Evolutionary conservation across 2,888 invertebrate species (phyloP), one percentile per base, ranked within the genome.

Genomic region (Actias luna): DNA sequence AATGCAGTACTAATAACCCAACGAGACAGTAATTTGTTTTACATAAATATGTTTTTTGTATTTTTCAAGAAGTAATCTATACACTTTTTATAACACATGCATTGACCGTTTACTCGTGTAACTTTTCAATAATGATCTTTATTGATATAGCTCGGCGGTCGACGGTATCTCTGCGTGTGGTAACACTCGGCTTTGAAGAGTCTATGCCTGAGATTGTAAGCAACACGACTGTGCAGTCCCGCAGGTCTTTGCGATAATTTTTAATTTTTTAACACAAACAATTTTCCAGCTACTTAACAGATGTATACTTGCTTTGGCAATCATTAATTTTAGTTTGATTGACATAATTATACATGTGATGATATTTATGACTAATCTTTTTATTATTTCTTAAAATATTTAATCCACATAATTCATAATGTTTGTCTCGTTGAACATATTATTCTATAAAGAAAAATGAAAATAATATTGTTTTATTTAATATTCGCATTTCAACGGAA

Each of bases 101-200:
- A 29, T 27, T 4, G 18, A 14, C 33, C 33, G 8, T 7, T 42
- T 16, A 39, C 36, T 16, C 36, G 5, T 16, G 14, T 39, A 39
- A 14, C 16, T 5, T 18, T 0, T 42, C n/a, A 42, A 7, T 62
- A 57, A 50, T 64, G 18, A 8, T 60, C 18, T 60, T 46, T 58
- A 58, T 22, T 65, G 35, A 68, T 70, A 16, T 68, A 92, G 92
- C 80, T 12, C 85, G 82, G 4, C 84, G 88, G 3, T 91, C 91
- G 0, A 82, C 88, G 1, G 79, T 92, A n/a, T 90, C 90, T 0
- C 72, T 92, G 64, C 85, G 88, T 14, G 89, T 92, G 33, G 79
- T 92, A 39, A 87, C 88, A 0, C 78, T 92, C 36, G 91, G 85
- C 1, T 36, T 90, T 52, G 83, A 82, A 14, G 79, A 85, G 36